Evolutionary conservation across 2,888 invertebrate species (phyloP), one percentile per base, ranked within the genome.

Genomic region (Torymus texanus): DNA sequence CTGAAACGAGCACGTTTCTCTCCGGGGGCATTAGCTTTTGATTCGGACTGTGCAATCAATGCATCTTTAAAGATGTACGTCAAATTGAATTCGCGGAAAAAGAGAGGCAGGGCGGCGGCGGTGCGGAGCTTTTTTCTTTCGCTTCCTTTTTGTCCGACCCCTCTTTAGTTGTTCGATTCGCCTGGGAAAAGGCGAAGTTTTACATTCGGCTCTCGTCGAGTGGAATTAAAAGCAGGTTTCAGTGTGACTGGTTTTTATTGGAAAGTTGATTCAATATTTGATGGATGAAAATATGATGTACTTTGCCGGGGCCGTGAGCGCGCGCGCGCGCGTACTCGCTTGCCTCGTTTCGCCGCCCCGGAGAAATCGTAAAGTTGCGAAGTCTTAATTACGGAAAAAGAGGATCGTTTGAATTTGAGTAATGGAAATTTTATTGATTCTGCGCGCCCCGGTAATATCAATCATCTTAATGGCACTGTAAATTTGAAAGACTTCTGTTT

Each of bases 221-320:
- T 79, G 76, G 70, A 79, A 81, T 77, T 77, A 79, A 81, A 79
- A 79, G 74, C 76, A 70, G 75, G 66, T 78, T 78, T 78, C 74
- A 75, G 58, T 75, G 74, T 78, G 68, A 76, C 79, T 74, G 67
- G 24, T 70, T 73, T 81, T 76, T 73, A 73, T 81, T 81, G 72
- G 65, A 78, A 79, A 73, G 72, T 81, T 71, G 70, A 81, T 79
- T 81, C 81, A 76, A 81, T 79, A 79, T 81, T 81, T 79, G 79
- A 81, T 65, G 74, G 79, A 75, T 74, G 75, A 79, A 79, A 81
- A 77, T 79, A 79, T 79, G 63, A 76, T 79, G 76, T 76, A 77
- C 71, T 79, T 74, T 76, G 21, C 8, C 29, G n/a, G 51, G 18
- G 41, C 41, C 8, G 41, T 41, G 41, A 41, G 8, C 41, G 41